Evolutionary conservation across 2,888 invertebrate genomes (phyloP), one percentile per base, ranked within the genome.

Genomic region (Morpho deidamia): DNA sequence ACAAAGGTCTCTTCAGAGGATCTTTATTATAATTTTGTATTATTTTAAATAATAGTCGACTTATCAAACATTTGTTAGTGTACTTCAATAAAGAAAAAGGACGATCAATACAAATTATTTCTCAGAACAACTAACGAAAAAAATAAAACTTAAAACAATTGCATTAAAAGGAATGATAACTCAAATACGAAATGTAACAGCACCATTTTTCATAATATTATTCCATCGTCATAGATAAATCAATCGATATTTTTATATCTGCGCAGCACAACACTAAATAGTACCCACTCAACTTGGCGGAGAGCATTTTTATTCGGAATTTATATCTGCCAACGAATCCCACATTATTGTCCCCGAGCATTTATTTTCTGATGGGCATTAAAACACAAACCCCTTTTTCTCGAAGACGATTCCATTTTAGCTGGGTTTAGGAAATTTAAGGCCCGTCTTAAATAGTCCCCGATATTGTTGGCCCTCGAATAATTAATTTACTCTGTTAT

Each of bases 281-380:
- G 51, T 51, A 55, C 44, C 61, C 66, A 60, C 66, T 71, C 69
- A 62, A 70, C 68, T 64, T 68, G 64, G 63, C 59, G 65, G 71
- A 67, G 74, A 77, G 78, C 83, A 85, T 88, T 87, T 88, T 87
- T 87, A 87, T 87, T 84, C 76, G 69, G 77, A 87, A 88, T 88
- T 88, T 88, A 88, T 87, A 87, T 85, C 86, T 81, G 71, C 71
- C 76, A 75, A 69, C 74, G 83, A 84, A 88, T 88, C 86, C 88
- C 81, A 86, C 87, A 81, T 88, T 88, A 89, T 88, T 88, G 88
- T 89, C 86, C 81, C 76, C 74, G 76, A 68, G 78, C 83, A 87
- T 88, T 88, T 87, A 88, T 88, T 89, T 85, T 83, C 78, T 78
- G 83, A 88, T 83, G 83, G 88, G 87, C 83, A 83, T 89, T 88